phyloP scores from a whole-genome alignment of 2,888 invertebrate species.

The Polydrusus tereticollis region DNA sequence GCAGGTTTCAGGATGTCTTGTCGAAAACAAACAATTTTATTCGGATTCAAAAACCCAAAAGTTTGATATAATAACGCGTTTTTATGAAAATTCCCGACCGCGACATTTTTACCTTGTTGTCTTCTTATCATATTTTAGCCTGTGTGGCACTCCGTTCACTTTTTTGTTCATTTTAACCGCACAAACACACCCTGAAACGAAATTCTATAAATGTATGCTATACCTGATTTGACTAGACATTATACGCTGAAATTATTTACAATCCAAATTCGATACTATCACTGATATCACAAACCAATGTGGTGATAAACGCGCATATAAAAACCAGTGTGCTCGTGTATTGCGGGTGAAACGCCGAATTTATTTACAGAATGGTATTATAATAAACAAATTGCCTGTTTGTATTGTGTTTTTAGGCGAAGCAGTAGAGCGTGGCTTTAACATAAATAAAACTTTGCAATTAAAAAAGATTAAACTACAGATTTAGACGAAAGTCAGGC shows the following conservation, averaged over 20 bases:
- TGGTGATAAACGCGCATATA: background rate
- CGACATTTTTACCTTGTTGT: slow-evolving; percentile 6
- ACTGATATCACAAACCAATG: slow-evolving; percentile 33
- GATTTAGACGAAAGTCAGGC: no score
- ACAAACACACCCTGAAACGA: background rate
- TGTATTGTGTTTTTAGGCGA: slow-evolving; percentile 23
- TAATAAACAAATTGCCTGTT: slow-evolving; percentile 29
- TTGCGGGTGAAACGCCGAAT: background rate
- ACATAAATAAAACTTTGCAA: slow-evolving; percentile 17
- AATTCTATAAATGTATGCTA: no score
- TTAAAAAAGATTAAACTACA: background rate
- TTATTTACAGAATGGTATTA: slow-evolving; percentile 12
- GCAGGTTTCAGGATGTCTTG: no score
- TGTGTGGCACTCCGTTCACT: slow-evolving; percentile 2
- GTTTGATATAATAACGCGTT: no score
- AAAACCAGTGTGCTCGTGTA: background rate
- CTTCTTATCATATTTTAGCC: background rate
- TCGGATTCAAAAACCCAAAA: no score
- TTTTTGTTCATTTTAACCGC: slow-evolving; percentile 21
- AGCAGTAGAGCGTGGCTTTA: slow-evolving; percentile 33
- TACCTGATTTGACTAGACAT: no score
- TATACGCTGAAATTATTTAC: no score
- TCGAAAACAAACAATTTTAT: no score
- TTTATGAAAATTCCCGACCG: no score
- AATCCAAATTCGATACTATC: background rate